Evolutionary conservation across 2,888 invertebrate genomes (phyloP).

Genomic region (Alsophila aescularia): DNA sequence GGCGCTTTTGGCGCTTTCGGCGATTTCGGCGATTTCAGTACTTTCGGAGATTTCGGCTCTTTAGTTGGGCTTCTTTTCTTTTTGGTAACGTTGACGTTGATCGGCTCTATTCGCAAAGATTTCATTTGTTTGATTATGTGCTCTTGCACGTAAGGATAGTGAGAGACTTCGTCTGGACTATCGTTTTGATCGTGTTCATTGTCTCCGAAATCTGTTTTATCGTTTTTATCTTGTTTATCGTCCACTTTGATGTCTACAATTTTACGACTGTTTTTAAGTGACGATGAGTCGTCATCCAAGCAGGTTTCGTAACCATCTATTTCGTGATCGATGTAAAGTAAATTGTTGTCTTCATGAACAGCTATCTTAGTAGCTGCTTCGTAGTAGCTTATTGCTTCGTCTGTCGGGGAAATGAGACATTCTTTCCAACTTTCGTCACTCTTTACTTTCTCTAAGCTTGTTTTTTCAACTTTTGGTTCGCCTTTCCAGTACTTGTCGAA

Average conservation of each 20-base stretch:
- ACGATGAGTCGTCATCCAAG: conserved; percentile 84
- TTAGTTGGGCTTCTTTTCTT: conserved; percentile 69
- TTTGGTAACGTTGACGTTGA: conserved; percentile 68
- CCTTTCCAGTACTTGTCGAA: conserved; percentile 81
- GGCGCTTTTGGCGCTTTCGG: conserved; percentile 47
- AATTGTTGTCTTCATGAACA: conserved; percentile 66
- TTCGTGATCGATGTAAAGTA: conserved; percentile 79
- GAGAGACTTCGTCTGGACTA: conserved; percentile 58
- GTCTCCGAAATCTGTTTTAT: conserved; percentile 66
- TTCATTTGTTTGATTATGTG: conserved; percentile 81
- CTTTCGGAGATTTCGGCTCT: too few species aligned
- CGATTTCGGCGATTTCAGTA: too few species aligned
- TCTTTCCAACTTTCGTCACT: conserved; percentile 78
- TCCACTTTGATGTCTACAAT: conserved; percentile 70
- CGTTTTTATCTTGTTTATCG: conserved; percentile 75
- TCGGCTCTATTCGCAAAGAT: conserved; percentile 75
- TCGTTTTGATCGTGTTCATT: conserved; percentile 68
- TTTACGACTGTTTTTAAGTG: conserved; percentile 72
- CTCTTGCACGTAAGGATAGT: conserved; percentile 74
- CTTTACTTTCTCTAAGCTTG: conserved; percentile 61
- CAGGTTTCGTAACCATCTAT: conserved; percentile 86
- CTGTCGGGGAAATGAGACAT: conserved; percentile 67
- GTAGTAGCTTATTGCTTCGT: conserved; percentile 58
- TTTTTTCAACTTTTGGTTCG: conserved; percentile 48
- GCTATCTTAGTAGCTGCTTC: conserved; percentile 64